Conservation (phyloP, 2,113 vertebrate genomes). For the Calyptomena viridis region DNA sequence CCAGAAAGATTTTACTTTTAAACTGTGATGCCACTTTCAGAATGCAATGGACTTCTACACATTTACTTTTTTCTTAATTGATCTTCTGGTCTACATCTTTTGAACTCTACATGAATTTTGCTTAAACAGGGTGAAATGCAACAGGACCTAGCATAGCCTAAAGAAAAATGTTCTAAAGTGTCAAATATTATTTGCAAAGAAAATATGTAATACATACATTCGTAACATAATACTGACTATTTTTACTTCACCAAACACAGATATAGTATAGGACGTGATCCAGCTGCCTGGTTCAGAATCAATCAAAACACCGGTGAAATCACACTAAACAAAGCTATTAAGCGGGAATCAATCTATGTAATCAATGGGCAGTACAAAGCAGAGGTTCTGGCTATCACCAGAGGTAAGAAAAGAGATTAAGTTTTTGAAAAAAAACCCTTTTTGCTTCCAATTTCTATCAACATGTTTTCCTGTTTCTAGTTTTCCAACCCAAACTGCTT, state of each 20-base stretch:
- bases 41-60: neutral
- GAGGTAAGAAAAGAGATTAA: slow-evolving; percentile 77
- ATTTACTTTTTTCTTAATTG: neutral
- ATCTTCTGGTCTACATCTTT: neutral
- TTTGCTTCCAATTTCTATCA: neutral
- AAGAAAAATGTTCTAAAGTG: neutral
- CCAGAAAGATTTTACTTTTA: neutral
- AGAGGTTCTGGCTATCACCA: slow-evolving; percentile 82
- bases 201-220: neutral
- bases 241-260: slow-evolving; percentile 71
- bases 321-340: slow-evolving; percentile 80
- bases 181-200: neutral
- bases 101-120: neutral
- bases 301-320: slow-evolving; percentile 86
- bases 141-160: neutral
- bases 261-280: slow-evolving; percentile 85
- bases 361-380: slow-evolving; percentile 81
- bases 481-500: neutral
- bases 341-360: slow-evolving; percentile 80
- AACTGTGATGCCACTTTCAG: neutral
- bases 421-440: neutral
- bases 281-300: slow-evolving; percentile 84
- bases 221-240: neutral
- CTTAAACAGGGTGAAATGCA: neutral
- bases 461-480: neutral